Evolutionary conservation across 30 jellyfish, hydroid and myxozoan genomes (phyloP).

Genomic region (Cassiopea andromeda): DNA sequence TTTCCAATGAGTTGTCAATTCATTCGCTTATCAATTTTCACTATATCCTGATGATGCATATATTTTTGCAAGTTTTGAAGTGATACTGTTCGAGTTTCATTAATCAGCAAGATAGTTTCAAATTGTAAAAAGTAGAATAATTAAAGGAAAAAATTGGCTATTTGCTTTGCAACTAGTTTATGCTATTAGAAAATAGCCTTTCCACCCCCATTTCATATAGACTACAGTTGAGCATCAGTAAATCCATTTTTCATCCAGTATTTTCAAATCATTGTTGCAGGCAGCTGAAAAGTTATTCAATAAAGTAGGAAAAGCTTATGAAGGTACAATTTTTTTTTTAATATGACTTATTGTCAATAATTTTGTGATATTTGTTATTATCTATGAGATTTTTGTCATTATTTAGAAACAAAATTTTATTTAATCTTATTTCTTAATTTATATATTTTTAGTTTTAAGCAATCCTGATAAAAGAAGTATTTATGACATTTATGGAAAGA

Average conservation of each 20-base stretch:
- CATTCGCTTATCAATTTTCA: neutral
- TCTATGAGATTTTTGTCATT: neutral
- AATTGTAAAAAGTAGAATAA: no score
- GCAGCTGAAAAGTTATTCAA: slow-evolving; percentile 78
- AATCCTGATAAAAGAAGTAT: slow-evolving; percentile 77
- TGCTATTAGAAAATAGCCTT: no score
- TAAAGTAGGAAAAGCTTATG: slow-evolving; percentile 90
- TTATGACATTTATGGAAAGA: slow-evolving; percentile 91
- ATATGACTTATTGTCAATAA: neutral
- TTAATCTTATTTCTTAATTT: neutral
- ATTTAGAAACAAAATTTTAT: neutral
- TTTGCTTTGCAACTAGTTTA: no score
- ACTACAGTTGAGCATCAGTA: no score
- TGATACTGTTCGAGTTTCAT: no score
- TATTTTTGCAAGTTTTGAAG: no score
- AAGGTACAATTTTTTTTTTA: slow-evolving; percentile 47
- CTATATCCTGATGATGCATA: no score
- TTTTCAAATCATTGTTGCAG: slow-evolving; percentile 17
- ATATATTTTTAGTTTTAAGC: slow-evolving; percentile 66
- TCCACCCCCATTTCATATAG: no score
- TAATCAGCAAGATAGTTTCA: no score
- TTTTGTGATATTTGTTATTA: neutral
- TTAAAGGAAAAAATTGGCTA: no score
- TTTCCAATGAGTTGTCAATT: neutral
- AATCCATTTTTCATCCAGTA: no score